These are phyloP conservation scores for Turritopsis rubra DNA, from an alignment of 30 jellyfish, hydroid and myxozoan genomes.

Conservation along the genomic window DNA sequence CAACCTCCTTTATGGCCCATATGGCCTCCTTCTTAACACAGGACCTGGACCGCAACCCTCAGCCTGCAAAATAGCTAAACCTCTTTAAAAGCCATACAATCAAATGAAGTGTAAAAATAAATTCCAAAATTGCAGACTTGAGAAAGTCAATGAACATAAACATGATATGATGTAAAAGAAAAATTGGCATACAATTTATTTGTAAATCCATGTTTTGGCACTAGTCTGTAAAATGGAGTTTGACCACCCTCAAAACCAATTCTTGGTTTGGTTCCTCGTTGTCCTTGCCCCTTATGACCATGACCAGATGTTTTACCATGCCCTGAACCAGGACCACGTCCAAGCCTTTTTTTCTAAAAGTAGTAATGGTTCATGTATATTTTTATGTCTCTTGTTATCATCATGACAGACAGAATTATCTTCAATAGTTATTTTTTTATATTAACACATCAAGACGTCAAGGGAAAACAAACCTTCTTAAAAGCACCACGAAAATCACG, in stretches of 20 bases:
- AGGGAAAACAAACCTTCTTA: slow-evolving; percentile 37
- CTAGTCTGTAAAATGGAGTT: slow-evolving; percentile 81
- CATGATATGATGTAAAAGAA: not conserved
- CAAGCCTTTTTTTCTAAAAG: slow-evolving; percentile 61
- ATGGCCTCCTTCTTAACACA: too few relatives aligned
- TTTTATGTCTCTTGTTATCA: too few relatives aligned
- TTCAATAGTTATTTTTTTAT: not conserved
- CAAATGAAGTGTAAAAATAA: too few relatives aligned
- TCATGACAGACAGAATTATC: not conserved
- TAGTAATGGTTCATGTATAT: not conserved
- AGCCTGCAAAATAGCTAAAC: too few relatives aligned
- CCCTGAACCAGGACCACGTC: slow-evolving; percentile 97
- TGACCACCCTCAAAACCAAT: slow-evolving; percentile 99
- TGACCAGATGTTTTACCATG: slow-evolving; percentile 91
- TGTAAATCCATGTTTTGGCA: slow-evolving; percentile 89
- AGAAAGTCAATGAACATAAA: not conserved
- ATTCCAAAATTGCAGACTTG: not conserved
- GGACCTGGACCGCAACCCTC: too few relatives aligned
- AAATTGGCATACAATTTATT: slow-evolving; percentile 15
- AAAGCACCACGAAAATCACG: slow-evolving; percentile 75
- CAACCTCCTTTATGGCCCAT: too few relatives aligned
- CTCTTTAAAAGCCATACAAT: too few relatives aligned
- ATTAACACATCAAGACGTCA: too few relatives aligned
- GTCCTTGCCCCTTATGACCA: slow-evolving; percentile 98
- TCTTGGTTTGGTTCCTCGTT: slow-evolving; percentile 75